Evolutionary conservation across 2,113 vertebrate species (phyloP).

Genomic region (Suricata suricatta): DNA sequence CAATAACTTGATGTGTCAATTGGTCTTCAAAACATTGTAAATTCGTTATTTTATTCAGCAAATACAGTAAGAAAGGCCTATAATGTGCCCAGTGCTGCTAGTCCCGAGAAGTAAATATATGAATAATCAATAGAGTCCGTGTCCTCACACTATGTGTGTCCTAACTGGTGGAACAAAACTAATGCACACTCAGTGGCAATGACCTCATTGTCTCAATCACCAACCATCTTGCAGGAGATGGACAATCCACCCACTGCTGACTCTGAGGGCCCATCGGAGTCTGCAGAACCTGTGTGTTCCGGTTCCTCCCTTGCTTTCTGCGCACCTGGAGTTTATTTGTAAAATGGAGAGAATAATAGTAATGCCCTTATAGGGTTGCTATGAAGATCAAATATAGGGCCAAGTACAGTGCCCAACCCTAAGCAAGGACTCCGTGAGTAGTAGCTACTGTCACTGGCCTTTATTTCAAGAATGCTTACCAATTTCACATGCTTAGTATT

Average conservation of each 20-base stretch:
- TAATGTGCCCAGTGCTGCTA: background rate
- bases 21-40: constrained; percentile 29
- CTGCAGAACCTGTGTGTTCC: background rate
- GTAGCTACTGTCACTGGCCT: background rate
- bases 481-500: background rate
- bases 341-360: background rate
- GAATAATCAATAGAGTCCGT: background rate
- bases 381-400: background rate
- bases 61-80: background rate
- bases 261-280: background rate
- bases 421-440: background rate
- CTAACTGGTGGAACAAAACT: background rate
- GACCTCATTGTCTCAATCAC: background rate
- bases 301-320: background rate
- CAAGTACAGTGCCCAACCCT: background rate
- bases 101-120: background rate
- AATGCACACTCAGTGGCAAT: background rate
- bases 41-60: constrained; percentile 6
- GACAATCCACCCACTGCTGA: background rate
- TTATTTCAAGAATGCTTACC: background rate
- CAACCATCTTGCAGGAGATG: background rate
- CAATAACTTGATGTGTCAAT: background rate
- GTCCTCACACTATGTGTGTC: background rate
- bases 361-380: background rate
- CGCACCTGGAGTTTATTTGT: background rate